Evolutionary conservation across 2,113 vertebrate genomes (phyloP).

Genomic region (Bubalus kerabau): DNA sequence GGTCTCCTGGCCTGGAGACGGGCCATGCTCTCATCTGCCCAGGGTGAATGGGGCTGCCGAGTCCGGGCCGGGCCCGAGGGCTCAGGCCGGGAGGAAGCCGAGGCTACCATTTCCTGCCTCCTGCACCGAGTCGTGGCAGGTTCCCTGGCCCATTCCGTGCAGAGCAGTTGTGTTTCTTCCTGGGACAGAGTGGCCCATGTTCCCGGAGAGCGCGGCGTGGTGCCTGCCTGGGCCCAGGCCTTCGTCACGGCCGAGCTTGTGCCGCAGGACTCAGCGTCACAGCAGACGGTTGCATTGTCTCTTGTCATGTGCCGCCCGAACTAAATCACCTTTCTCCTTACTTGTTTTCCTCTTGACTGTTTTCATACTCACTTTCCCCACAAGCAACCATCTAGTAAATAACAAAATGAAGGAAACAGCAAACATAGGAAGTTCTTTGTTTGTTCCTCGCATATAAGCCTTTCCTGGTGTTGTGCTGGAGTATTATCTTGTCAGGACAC

Average conservation of each 20-base stretch:
- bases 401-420: neutral
- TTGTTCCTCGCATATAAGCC: neutral
- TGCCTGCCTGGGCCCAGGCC: neutral
- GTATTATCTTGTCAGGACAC: too few relatives aligned
- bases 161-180: neutral
- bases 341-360: neutral
- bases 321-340: neutral
- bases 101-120: neutral
- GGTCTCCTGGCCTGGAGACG: neutral
- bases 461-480: neutral
- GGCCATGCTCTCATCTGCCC: neutral
- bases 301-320: neutral
- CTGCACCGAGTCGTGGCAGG: accelerated
- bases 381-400: neutral
- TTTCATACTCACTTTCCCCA: neutral
- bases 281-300: accelerated
- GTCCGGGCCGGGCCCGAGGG: neutral
- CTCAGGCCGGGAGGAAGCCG: neutral
- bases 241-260: accelerated
- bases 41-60: neutral
- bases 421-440: too few relatives aligned
- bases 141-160: too few relatives aligned
- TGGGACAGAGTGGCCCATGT: neutral
- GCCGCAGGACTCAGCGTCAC: neutral
- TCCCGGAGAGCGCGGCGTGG: accelerated